Conservation (phyloP, 2,113 vertebrate genomes). For the Urocolius indicus region DNA sequence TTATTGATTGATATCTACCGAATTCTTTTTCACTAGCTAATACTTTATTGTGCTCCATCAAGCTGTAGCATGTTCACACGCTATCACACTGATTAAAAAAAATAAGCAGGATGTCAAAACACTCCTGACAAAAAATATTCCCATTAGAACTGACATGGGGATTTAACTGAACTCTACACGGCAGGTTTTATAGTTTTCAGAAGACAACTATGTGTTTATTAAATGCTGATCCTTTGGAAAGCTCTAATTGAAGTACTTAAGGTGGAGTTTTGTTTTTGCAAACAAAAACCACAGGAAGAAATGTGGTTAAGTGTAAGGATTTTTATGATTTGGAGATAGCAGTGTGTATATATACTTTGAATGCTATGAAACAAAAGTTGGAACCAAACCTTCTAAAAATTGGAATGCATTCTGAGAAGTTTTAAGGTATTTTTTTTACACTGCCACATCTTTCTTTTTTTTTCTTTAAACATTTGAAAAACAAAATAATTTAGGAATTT, state of each 20-base stretch:
- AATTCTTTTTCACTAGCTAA: constrained; percentile 9
- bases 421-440: not conserved
- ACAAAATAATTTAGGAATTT: not conserved
- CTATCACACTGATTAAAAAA: constrained; percentile 23
- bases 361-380: not conserved
- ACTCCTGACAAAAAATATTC: not conserved
- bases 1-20: constrained; percentile 30
- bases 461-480: not conserved
- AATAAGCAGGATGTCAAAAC: not conserved
- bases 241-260: not conserved
- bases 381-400: not conserved
- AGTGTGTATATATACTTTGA: not conserved
- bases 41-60: constrained; percentile 2
- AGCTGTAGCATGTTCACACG: not conserved
- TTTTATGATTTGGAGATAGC: not conserved
- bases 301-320: not conserved
- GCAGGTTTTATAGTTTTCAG: not conserved
- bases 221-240: not conserved
- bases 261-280: not conserved
- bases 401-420: not conserved
- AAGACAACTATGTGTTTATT: not conserved
- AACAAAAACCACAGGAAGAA: not conserved
- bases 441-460: not conserved
- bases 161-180: not conserved
- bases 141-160: not conserved